These are phyloP conservation scores for Iselma pallidipennis DNA, from an alignment of 2,888 invertebrate species.

Conservation along the genomic window DNA sequence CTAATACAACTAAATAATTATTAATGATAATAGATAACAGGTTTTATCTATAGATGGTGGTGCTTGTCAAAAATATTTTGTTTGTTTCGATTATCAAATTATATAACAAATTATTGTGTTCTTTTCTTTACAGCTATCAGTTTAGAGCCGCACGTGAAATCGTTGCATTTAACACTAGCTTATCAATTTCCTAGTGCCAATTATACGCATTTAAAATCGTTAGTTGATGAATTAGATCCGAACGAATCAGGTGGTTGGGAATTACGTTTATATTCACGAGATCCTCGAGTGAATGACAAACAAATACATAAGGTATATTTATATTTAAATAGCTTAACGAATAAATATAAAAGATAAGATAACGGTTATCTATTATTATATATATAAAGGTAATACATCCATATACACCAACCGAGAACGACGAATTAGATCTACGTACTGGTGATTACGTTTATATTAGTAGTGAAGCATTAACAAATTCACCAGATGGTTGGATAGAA, in stretches of 20 bases:
- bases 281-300: slow-evolving; percentile 73
- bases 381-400: slow-evolving; percentile 79
- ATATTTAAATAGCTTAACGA: background rate
- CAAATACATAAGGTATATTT: slow-evolving; percentile 59
- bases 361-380: slow-evolving; percentile 9
- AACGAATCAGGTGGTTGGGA: slow-evolving; percentile 77
- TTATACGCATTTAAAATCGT: slow-evolving; percentile 70
- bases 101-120: background rate
- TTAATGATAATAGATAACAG: background rate
- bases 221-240: slow-evolving; percentile 75
- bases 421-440: slow-evolving; percentile 82
- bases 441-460: slow-evolving; percentile 87
- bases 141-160: slow-evolving; percentile 81
- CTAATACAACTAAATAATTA: too few relatives aligned
- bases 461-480: slow-evolving; percentile 71
- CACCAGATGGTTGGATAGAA: slow-evolving; percentile 86
- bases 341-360: background rate
- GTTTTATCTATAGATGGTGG: background rate
- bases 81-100: background rate
- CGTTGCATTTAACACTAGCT: slow-evolving; percentile 84
- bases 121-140: slow-evolving; percentile 63
- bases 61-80: background rate
- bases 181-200: slow-evolving; percentile 81
- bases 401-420: slow-evolving; percentile 74
- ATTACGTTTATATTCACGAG: slow-evolving; percentile 83